Evolutionary conservation across 2,888 invertebrate genomes (phyloP), one percentile per base, ranked within the genome.

Genomic region (Acholoe squamosa): DNA sequence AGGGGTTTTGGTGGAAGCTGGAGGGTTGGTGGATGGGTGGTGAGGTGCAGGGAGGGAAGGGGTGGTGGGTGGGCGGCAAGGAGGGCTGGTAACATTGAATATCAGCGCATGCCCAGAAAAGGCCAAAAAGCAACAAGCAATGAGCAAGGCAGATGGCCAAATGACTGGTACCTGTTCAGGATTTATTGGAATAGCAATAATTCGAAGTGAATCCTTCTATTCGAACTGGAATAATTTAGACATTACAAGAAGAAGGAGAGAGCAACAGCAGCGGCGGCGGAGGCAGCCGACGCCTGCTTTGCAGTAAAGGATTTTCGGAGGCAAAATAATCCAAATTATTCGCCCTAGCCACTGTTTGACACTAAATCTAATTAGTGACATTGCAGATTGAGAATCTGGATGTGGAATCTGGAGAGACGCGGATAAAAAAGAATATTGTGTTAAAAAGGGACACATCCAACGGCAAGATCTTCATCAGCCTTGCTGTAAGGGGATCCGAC

Each of bases 161-260:
- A 80, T 80, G 80, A 80, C 80, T 80, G 80, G 80, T 80, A 80
- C 80, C 80, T 80, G 80, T 43, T 80, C 80, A 80, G 80, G 80
- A 80, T 80, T 80, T 80, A 80, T 80, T 80, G 80, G 80, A 80
- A 80, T 80, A 80, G 80, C 80, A 80, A 80, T 80, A 80, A 80
- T 80, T 80, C 80, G 80, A 80, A 80, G 80, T 80, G 80, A 80
- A 80, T 80, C 80, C 80, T 80, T 80, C 80, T 80, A 80, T 80
- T 80, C 80, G 80, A 43, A 80, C 80, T 43, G 80, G 80, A 80
- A 80, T 80, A 80, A 80, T 80, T 80, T 80, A 80, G 80, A 80
- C 80, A 80, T 80, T 80, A 80, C 22, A 43, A 80, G 80, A 80
- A 80, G 80, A 80, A 80, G 34, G 22, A 16, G 33, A 28, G 22